Evolutionary conservation across 2,113 vertebrate species (phyloP), one percentile per base, ranked within the genome.

Genomic region (Myotis yumanensis): DNA sequence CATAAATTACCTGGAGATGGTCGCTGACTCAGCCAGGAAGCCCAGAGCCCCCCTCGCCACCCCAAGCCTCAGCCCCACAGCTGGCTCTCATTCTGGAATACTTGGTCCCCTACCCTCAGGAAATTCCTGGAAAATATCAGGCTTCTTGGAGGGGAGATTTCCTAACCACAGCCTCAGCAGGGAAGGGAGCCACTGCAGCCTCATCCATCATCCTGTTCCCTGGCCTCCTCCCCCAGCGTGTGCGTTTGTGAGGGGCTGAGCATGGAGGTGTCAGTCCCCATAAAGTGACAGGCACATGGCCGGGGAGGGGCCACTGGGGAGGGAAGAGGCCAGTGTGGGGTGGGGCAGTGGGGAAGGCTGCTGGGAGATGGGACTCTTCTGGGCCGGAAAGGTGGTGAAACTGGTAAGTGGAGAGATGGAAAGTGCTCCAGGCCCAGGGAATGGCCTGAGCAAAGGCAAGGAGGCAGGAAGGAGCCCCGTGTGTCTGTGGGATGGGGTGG

Each of bases 41-140:
- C 95, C 48, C 94, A 75, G 57, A 52, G 46, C 46, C 93, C 95
- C 75, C 57, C 51, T 89, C 71, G 54, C 73, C 95, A 20, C 7
- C 93, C 82, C 5, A 92, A 86, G 20, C 96, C 96, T 96, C 96
- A 91, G 37, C 90, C 95, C 94, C 94, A 92, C 97, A 97, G 69
- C 40, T 35, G 94, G 97, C 96, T 97, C 96, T 96, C 93, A 97
- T 97, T 97, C 96, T 43, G 90, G 40, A 91, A 89, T 90, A 89
- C 95, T 89, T 92, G 71, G 17, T 92, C 86, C 40, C 95, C 92
- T 86, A 93, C 94, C 32, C 92, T 94, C 90, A 97, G 83, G 96
- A 98, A 98, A 96, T 95, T 96, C 96, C 95, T 97, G 89, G 69
- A 95, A 97, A 97, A 97, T 87, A 4, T 95, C 43, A 94, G 94